These are phyloP conservation scores for Progne subis DNA, from an alignment of 2,113 vertebrate genomes.

Conservation along the genomic window DNA sequence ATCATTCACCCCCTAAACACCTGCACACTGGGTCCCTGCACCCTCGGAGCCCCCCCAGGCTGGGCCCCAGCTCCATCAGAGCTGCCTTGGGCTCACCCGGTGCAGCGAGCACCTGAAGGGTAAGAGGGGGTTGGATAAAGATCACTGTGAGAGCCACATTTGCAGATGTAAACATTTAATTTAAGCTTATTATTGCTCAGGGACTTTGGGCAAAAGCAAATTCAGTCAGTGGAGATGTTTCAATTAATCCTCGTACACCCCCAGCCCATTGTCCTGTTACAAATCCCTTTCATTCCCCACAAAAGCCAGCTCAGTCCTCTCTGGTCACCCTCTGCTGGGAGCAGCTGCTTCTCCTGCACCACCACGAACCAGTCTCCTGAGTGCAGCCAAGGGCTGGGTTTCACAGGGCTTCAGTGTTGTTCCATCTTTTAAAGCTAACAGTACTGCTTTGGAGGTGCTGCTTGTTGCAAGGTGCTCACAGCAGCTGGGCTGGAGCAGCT, in stretches of 20 bases:
- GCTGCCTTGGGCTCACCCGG: background rate
- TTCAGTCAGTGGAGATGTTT: background rate
- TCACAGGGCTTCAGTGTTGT: background rate
- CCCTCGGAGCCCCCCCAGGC: background rate
- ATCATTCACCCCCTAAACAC: background rate
- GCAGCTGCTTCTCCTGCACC: background rate
- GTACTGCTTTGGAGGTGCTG: background rate
- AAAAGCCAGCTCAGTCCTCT: background rate
- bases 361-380: background rate
- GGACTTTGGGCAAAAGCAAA: background rate
- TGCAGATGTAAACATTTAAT: background rate
- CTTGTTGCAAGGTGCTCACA: background rate
- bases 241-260: background rate
- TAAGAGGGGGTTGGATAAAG: background rate
- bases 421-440: background rate
- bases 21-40: rapidly evolving
- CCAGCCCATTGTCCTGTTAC: background rate
- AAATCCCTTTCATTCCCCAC: background rate
- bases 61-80: background rate
- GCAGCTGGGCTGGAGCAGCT: background rate
- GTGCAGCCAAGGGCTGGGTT: background rate
- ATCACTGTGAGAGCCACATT: background rate
- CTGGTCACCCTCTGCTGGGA: background rate
- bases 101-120: rapidly evolving
- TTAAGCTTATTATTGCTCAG: background rate